These are phyloP conservation scores for Dendroctonus ponderosae DNA, from an alignment of 1,140 invertebrate species.

Conservation along the genomic window DNA sequence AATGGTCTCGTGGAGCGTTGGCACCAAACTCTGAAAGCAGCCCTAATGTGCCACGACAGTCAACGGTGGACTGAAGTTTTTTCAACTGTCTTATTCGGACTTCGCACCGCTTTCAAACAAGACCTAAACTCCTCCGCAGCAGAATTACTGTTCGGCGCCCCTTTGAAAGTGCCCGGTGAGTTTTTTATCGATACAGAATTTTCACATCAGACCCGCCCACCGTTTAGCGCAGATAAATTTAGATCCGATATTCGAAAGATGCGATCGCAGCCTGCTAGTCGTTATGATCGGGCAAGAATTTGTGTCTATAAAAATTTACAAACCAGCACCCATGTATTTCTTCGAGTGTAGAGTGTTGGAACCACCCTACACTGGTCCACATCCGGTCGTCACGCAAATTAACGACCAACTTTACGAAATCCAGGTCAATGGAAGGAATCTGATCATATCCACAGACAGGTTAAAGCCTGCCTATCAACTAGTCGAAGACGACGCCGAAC, in stretches of 20 bases:
- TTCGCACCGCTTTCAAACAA: constrained; percentile 17
- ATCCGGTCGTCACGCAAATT: not conserved
- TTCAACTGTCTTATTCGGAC: constrained; percentile 50
- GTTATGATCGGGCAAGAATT: too few relatives aligned
- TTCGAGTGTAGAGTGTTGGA: constrained; percentile 20
- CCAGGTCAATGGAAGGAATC: not conserved
- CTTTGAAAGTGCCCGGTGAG: not conserved
- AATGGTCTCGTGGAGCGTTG: constrained; percentile 46
- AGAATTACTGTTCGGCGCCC: not conserved
- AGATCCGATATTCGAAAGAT: constrained; percentile 14
- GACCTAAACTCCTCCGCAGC: not conserved
- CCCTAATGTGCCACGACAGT: constrained; percentile 40
- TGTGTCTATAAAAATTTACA: constrained; percentile 5
- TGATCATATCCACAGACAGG: not conserved
- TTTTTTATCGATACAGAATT: constrained; percentile 15
- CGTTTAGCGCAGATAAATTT: constrained; percentile 45
- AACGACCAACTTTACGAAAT: not conserved
- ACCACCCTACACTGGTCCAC: constrained; percentile 11
- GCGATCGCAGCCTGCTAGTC: too few relatives aligned
- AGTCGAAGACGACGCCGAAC: not conserved
- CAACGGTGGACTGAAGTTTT: constrained; percentile 46
- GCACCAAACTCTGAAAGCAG: constrained; percentile 50
- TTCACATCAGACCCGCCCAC: constrained; percentile 43
- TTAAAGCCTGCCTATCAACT: constrained; percentile 4
- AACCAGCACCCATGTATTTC: constrained; percentile 22